Conservation (phyloP, 2,888 invertebrate species). For the Heliconius sara region DNA sequence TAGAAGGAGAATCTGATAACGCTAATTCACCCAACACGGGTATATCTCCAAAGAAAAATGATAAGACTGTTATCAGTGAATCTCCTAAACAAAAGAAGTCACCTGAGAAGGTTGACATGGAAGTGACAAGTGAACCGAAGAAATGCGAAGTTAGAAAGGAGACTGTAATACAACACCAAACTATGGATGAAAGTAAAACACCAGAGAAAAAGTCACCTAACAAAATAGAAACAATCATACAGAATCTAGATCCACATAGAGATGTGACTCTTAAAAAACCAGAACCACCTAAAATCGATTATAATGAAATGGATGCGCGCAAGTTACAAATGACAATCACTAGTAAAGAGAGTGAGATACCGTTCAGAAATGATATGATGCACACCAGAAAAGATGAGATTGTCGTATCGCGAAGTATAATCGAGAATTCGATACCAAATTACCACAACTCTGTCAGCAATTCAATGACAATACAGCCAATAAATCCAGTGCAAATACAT, state of each 20-base stretch:
- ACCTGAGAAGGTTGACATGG: conserved; percentile 62
- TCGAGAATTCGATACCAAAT: conserved; percentile 68
- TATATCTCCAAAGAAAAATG: conserved; percentile 68
- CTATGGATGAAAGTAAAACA: conserved; percentile 65
- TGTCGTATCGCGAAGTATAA: conserved; percentile 70
- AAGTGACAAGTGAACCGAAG: conserved; percentile 63
- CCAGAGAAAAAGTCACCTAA: conserved; percentile 72
- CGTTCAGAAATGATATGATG: conserved; percentile 69
- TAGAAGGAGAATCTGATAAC: conserved; percentile 74
- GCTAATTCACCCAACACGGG: conserved; percentile 60
- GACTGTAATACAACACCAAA: conserved; percentile 78
- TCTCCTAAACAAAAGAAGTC: conserved; percentile 67
- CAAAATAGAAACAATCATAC: conserved; percentile 74
- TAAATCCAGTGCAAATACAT: conserved; percentile 70
- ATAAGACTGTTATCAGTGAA: conserved; percentile 68
- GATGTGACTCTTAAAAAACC: conserved; percentile 66
- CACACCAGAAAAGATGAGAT: conserved; percentile 73
- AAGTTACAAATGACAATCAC: conserved; percentile 61
- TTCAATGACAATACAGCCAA: conserved; percentile 77
- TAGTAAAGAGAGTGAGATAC: conserved; percentile 69
- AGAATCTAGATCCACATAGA: conserved; percentile 70
- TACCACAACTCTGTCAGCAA: conserved; percentile 70
- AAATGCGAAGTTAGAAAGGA: conserved; percentile 74
- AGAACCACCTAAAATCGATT: conserved; percentile 70
- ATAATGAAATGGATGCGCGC: conserved; percentile 65